Percentiles rank a stretch among this genome's conserved stretches.
Evolutionary conservation across 2,797 vertebrate genomes (phyloP).

Genomic region (Florisuga fusca): DNA sequence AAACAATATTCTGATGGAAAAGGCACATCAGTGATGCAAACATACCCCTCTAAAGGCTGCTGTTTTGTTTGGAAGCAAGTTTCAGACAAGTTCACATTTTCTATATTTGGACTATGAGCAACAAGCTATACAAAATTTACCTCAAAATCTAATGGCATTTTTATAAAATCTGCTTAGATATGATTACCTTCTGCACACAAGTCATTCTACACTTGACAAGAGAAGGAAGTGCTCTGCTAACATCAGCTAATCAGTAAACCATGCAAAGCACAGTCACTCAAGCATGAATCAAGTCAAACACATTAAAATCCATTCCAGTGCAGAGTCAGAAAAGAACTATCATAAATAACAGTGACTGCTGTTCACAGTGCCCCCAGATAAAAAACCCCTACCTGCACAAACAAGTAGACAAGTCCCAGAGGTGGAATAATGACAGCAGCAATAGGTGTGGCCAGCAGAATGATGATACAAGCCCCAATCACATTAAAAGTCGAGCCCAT

Average conservation of each 20-base stretch:
- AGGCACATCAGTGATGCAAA: neutral
- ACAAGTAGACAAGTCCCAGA: slow-evolving; percentile 91
- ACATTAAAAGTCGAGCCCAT: slow-evolving; percentile 93
- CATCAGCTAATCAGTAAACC: neutral
- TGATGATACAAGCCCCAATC: slow-evolving; percentile 86
- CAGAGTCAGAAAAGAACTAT: neutral
- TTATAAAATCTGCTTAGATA: neutral
- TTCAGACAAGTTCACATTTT: neutral
- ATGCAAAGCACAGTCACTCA: neutral
- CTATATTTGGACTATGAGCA: neutral
- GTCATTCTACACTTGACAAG: neutral
- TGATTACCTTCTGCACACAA: neutral
- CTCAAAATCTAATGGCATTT: neutral
- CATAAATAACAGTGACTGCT: neutral
- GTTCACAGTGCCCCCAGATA: neutral
- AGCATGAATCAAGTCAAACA: neutral
- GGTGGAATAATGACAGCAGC: slow-evolving; percentile 88
- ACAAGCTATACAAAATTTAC: neutral
- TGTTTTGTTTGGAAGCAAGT: neutral
- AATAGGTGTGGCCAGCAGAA: slow-evolving; percentile 90
- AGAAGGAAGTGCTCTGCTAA: neutral
- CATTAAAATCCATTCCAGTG: neutral
- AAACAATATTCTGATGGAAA: neutral
- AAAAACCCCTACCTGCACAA: slow-evolving; percentile 87
- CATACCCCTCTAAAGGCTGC: neutral